phyloP scores from a whole-genome alignment of 2,113 vertebrate genomes.

The Eonycteris spelaea region DNA sequence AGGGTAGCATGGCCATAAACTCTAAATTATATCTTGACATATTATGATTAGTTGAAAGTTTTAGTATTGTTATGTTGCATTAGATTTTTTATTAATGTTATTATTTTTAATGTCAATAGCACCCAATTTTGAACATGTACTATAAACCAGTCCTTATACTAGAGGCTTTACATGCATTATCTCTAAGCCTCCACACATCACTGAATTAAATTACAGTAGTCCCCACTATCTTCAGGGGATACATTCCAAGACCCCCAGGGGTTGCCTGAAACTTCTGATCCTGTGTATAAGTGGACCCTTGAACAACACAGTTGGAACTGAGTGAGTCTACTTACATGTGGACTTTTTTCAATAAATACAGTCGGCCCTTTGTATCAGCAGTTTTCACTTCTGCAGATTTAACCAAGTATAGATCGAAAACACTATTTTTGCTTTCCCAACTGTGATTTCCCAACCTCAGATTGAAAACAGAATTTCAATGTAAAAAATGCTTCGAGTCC shows the following conservation, averaged over 20 bases:
- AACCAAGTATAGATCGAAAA: neutral
- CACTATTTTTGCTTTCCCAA: neutral
- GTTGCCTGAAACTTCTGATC: neutral
- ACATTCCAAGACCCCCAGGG: neutral
- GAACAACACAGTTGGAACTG: neutral
- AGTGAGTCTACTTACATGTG: neutral
- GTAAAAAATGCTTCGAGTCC: neutral
- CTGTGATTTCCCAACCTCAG: neutral
- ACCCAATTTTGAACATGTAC: neutral
- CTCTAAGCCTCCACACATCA: neutral
- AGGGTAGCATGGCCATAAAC: neutral
- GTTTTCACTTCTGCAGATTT: neutral
- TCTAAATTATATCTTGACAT: conserved; percentile 37
- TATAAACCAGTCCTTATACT: neutral
- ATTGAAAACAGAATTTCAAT: neutral
- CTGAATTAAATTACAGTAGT: neutral
- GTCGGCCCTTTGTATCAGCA: neutral
- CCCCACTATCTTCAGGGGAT: neutral
- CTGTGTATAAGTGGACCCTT: neutral
- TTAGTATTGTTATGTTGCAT: neutral
- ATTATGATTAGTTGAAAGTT: conserved; percentile 30
- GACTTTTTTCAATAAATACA: neutral
- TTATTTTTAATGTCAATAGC: neutral
- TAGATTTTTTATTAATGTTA: conserved; percentile 17
- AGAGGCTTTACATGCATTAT: neutral